A percentile compares a stretch with the other conserved stretches of the same genome.
Conservation (phyloP, 2,888 invertebrate species). For the Cerceris rybyensis region DNA sequence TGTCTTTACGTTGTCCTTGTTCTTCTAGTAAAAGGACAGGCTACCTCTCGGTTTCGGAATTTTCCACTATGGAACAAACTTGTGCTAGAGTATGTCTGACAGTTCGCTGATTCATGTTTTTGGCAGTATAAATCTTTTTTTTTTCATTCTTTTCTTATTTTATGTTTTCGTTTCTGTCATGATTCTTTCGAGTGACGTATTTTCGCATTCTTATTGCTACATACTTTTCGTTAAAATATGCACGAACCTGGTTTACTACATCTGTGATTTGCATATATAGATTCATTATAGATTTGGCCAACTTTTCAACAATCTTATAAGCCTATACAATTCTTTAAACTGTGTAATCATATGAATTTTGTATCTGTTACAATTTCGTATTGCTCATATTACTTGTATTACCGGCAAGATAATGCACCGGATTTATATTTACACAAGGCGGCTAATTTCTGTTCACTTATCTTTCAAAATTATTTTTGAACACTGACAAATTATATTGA, state of each 20-base stretch:
- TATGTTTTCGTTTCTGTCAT: neutral
- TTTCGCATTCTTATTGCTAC: neutral
- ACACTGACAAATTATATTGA: no score
- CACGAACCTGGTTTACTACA: no score
- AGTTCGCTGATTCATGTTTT: conserved; percentile 18
- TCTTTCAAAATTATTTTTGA: no score
- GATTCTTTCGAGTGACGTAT: neutral
- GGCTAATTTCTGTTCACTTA: no score
- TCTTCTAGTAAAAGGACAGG: conserved; percentile 46
- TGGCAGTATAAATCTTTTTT: neutral
- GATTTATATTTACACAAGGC: no score
- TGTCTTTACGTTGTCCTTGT: conserved; percentile 29
- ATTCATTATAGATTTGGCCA: neutral
- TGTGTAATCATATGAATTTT: no score
- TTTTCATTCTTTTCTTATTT: neutral
- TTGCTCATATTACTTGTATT: no score
- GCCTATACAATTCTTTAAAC: neutral
- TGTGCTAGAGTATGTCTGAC: conserved; percentile 29
- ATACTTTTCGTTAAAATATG: neutral
- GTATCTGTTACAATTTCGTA: no score
- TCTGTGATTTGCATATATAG: neutral
- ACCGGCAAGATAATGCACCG: no score
- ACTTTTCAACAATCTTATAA: neutral
- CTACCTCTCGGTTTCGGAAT: conserved; percentile 42
- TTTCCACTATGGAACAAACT: conserved; percentile 45